A percentile compares a stretch with the other conserved stretches of the same genome.
Conservation (phyloP, 2,113 vertebrate species). For the Hippocampus mohnikei region DNA sequence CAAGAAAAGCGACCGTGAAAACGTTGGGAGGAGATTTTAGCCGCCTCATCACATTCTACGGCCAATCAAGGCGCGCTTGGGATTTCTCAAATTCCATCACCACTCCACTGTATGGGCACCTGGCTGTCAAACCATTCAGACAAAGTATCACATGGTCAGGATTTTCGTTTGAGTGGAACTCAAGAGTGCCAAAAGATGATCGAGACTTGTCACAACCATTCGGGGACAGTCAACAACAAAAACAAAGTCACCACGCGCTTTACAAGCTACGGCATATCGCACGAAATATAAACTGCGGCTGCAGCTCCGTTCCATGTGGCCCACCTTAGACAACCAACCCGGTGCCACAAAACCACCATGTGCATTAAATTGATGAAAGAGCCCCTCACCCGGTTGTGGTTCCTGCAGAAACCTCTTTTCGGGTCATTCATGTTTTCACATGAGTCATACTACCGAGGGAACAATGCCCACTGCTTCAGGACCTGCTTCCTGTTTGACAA, state of each 20-base stretch:
- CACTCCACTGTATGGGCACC: neutral
- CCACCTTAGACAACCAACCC: no score
- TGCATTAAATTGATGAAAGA: neutral
- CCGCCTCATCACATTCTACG: constrained; percentile 61
- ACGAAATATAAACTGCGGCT: no score
- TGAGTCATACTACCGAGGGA: constrained; percentile 22
- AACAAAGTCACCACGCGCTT: no score
- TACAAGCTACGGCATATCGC: no score
- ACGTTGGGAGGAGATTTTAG: constrained; percentile 63
- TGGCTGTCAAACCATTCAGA: constrained; percentile 32
- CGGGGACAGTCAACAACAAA: no score
- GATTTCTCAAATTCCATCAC: constrained; percentile 31
- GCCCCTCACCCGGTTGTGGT: constrained; percentile 4
- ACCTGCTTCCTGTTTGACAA: constrained; percentile 28
- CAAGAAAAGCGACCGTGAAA: constrained; percentile 57
- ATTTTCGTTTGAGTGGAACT: neutral
- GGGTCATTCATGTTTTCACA: constrained; percentile 39
- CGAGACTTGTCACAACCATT: neutral
- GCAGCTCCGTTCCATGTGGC: no score
- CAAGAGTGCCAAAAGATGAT: neutral
- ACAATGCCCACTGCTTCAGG: constrained; percentile 35
- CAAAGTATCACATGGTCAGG: constrained; percentile 2
- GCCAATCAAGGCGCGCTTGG: constrained; percentile 55
- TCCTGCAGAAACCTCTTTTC: constrained; percentile 34
- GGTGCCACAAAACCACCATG: no score